Base-by-base conservation (phyloP, 2,888 invertebrate genomes). In the Drosophila prostipennis region DNA sequence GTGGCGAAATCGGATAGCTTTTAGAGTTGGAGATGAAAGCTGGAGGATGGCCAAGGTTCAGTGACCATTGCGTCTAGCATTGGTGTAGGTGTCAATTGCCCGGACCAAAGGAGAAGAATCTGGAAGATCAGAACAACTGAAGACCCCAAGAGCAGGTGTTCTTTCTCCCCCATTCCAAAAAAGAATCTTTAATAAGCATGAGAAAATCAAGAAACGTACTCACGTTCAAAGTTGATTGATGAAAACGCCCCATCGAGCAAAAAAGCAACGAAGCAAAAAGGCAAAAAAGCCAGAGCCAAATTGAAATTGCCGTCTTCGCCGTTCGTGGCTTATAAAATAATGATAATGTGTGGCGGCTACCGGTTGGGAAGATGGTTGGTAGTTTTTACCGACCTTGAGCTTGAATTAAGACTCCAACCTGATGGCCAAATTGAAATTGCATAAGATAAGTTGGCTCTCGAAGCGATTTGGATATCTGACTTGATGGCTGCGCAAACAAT, bases 321-420 rank as follows among this genome's bases (percentile, higher is more conserved):
- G 23, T 71, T 74, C 57, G 67, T 76, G 60, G 76, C 80, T 85
- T 85, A 78, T 79, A 79, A 82, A 82, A 80, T 82, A 84, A 86
- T 80, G 77, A 82, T 85, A 71, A 84, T 84, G 87, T 78, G 82
- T 74, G 75, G 64, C 23, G 63, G 83, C 83, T 84, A 87, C 85
- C 70, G 82, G 32, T 55, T 55, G 54, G 19, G 43, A 55, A 72
- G 72, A 59, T 70, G 76, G 69, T 70, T 39, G 46, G 5, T 16
- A 23, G 14, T 32, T 32, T 46, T 32, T 43, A 67, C 60, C 79
- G 80, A 87, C 86, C 85, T 89, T 89, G 89, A 82, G 80, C 89
- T 85, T 87, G 80, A 81, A 77, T 75, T 76, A 72, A 77, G 51
- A 49, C 56, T 56, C 36, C 37, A 46, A 45, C 32, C 45, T 46